Conservation (phyloP, 2,113 vertebrate genomes). For the Microcebus griseorufus region DNA sequence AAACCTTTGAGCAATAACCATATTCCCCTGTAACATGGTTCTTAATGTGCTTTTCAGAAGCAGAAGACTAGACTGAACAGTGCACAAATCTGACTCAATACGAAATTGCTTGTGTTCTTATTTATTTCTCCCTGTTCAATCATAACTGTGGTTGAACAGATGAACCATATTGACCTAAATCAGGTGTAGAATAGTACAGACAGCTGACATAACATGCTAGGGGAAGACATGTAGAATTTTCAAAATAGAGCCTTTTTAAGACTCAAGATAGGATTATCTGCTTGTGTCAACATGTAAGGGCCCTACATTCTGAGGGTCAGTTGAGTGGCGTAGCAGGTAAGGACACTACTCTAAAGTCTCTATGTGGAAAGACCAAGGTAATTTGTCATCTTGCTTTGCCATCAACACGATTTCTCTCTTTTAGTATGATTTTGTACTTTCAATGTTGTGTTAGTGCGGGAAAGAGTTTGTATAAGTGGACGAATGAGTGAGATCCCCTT, state of each 20-base stretch:
- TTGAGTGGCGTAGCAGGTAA: neutral
- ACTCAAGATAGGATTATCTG: neutral
- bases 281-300: neutral
- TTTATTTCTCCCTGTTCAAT: neutral
- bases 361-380: neutral
- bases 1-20: neutral
- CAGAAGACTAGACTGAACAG: neutral
- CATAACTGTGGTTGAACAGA: neutral
- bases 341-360: neutral
- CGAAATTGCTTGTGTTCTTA: neutral
- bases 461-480: neutral
- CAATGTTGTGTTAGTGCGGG: neutral
- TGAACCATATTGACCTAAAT: neutral
- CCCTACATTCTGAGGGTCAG: neutral
- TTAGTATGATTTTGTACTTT: neutral
- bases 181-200: neutral
- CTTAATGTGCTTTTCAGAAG: neutral
- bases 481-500: neutral
- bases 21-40: neutral
- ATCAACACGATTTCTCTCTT: neutral
- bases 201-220: neutral
- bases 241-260: neutral
- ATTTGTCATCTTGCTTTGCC: neutral
- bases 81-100: neutral
- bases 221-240: neutral